Evolutionary conservation across 2,888 invertebrate genomes (phyloP).

Genomic region (Hecatera dysodea): DNA sequence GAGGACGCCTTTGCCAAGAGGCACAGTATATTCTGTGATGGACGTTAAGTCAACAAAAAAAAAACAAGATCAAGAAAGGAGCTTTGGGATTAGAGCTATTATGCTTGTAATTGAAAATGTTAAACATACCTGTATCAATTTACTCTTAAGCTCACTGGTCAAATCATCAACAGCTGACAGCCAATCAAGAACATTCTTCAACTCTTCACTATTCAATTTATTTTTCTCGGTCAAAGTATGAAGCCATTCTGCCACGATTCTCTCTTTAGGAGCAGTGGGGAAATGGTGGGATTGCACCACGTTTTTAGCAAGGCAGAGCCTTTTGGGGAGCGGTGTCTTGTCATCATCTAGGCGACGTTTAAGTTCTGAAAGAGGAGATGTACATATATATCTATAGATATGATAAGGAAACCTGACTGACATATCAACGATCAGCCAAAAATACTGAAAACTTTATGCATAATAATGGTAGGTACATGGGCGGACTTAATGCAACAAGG

Average conservation of each 20-base stretch:
- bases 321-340: conserved; percentile 85
- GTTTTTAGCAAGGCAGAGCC: conserved; percentile 90
- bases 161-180: conserved; percentile 77
- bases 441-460: too few relatives aligned
- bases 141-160: conserved; percentile 81
- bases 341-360: conserved; percentile 85
- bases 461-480: too few relatives aligned
- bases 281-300: conserved; percentile 86
- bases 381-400: too few relatives aligned
- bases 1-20: too few relatives aligned
- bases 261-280: conserved; percentile 87
- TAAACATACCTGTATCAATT: conserved; percentile 80
- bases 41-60: too few relatives aligned
- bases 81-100: too few relatives aligned
- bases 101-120: background rate
- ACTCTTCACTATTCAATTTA: conserved; percentile 74
- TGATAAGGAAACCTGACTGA: too few relatives aligned
- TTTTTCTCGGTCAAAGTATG: conserved; percentile 75
- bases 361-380: conserved; percentile 80
- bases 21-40: too few relatives aligned
- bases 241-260: conserved; percentile 89
- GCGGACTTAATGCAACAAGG: too few relatives aligned
- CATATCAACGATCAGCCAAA: too few relatives aligned
- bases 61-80: too few relatives aligned
- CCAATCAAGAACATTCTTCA: conserved; percentile 81